These are phyloP conservation scores for Acinonyx jubatus DNA, from an alignment of 2,113 vertebrate genomes.

Conservation along the genomic window DNA sequence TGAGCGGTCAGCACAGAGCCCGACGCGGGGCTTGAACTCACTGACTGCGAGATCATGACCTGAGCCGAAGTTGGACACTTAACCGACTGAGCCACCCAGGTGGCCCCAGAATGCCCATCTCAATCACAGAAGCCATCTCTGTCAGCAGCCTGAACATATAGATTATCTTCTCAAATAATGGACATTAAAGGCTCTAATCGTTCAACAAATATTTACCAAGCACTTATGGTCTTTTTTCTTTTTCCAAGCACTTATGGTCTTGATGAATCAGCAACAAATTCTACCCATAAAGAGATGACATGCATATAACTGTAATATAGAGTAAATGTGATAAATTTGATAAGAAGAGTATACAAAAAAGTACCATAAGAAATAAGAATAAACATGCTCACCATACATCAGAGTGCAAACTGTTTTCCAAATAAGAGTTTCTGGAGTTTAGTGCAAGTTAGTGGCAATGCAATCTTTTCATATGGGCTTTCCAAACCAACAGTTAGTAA, in stretches of 20 bases:
- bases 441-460: background rate
- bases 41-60: too few relatives aligned
- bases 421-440: background rate
- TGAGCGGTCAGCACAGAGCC: too few relatives aligned
- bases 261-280: background rate
- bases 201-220: background rate
- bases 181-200: background rate
- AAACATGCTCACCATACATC: background rate
- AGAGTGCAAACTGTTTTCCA: background rate
- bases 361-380: background rate
- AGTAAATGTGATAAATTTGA: background rate
- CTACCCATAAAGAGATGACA: background rate
- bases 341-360: background rate
- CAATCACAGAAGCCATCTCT: background rate
- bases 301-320: background rate
- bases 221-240: background rate
- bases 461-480: background rate
- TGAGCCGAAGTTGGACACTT: too few relatives aligned
- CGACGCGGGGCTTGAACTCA: too few relatives aligned
- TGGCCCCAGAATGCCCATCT: too few relatives aligned
- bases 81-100: too few relatives aligned
- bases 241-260: background rate
- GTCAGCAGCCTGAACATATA: background rate
- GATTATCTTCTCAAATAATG: background rate
- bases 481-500: slow-evolving; percentile 36